Percentiles rank a stretch among this genome's conserved stretches.
Evolutionary conservation across 2,113 vertebrate genomes (phyloP).

Genomic region (Hippotragus niger): DNA sequence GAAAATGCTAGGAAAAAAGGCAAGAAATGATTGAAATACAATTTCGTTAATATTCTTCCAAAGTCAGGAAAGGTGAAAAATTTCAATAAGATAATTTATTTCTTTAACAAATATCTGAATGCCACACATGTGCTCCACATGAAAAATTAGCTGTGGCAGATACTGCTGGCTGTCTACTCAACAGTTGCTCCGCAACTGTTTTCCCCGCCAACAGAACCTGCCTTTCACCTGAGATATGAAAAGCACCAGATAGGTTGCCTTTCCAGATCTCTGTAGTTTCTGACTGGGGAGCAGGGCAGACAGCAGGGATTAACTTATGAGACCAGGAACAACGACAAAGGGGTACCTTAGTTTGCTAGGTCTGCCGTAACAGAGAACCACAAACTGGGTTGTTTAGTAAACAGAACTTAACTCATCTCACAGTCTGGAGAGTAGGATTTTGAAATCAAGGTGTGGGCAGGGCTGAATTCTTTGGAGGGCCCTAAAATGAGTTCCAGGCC

Average conservation of each 20-base stretch:
- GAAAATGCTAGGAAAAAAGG: neutral
- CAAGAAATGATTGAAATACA: neutral
- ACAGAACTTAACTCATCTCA: neutral
- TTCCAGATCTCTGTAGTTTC: neutral
- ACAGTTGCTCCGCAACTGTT: neutral
- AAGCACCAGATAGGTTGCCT: accelerated
- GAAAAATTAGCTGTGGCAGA: neutral
- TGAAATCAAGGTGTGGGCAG: neutral
- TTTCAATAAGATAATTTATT: neutral
- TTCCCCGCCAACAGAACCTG: neutral
- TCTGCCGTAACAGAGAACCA: neutral
- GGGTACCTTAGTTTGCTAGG: neutral
- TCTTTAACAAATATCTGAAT: neutral
- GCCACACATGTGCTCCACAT: neutral
- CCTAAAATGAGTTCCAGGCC: neutral
- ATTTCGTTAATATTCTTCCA: neutral
- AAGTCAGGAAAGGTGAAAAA: neutral
- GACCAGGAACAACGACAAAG: neutral
- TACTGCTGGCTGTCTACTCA: accelerated
- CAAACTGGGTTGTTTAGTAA: neutral
- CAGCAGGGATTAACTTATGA: neutral
- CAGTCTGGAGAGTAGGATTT: neutral
- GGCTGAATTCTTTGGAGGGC: neutral
- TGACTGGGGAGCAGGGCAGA: neutral
- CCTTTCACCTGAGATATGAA: neutral